These are phyloP conservation scores for Cantharis flavilabris DNA, from an alignment of 2,888 invertebrate species.

Conservation along the genomic window DNA sequence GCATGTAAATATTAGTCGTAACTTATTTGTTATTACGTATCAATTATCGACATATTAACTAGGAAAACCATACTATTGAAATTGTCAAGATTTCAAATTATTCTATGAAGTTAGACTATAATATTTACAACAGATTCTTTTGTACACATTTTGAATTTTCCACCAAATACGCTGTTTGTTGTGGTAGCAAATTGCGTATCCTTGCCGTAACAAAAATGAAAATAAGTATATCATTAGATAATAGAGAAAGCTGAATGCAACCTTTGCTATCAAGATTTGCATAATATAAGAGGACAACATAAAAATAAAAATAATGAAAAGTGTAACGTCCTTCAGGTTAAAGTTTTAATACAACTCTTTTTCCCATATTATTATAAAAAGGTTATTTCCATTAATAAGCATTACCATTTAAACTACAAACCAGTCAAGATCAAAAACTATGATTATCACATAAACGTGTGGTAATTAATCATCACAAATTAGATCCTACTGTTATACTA, in stretches of 20 bases:
- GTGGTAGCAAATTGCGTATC: neutral
- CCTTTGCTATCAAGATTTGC: neutral
- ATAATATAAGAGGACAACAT: neutral
- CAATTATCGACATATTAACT: too few relatives aligned
- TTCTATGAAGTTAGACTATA: too few relatives aligned
- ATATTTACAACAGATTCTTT: too few relatives aligned
- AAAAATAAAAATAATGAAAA: neutral
- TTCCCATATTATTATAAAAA: neutral
- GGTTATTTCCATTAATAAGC: constrained; percentile 2
- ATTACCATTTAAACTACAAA: constrained; percentile 8
- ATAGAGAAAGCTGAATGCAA: neutral
- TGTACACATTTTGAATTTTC: too few relatives aligned
- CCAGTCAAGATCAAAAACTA: constrained; percentile 29
- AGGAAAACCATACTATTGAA: too few relatives aligned
- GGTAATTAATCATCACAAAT: constrained; percentile 50
- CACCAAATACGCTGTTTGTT: neutral
- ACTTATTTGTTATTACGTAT: too few relatives aligned
- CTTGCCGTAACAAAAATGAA: neutral
- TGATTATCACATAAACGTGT: constrained; percentile 35
- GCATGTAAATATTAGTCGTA: too few relatives aligned
- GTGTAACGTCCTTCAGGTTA: neutral
- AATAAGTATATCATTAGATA: neutral
- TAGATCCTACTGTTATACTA: constrained; percentile 45
- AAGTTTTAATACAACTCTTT: neutral
- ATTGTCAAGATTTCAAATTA: too few relatives aligned